phyloP scores from a whole-genome alignment of 2,113 vertebrate species.

The Himantopus leucocephalus region DNA sequence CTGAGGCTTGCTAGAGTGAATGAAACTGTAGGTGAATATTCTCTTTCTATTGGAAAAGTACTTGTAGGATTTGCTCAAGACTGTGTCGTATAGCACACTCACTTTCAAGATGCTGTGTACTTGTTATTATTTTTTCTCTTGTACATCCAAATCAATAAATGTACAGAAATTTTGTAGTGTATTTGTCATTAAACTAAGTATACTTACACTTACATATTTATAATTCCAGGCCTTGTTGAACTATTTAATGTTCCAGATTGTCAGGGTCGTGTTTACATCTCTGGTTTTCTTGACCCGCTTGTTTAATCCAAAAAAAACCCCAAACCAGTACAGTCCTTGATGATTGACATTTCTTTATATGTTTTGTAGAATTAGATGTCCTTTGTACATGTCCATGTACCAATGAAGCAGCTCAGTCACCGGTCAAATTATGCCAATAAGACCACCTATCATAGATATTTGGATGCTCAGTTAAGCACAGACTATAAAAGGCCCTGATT shows the following conservation, averaged over 20 bases:
- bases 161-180: not conserved
- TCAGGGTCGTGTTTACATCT: not conserved
- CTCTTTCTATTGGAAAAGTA: not conserved
- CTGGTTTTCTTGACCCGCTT: not conserved
- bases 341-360: not conserved
- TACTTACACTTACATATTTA: not conserved
- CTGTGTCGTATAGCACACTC: not conserved
- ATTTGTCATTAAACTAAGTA: not conserved
- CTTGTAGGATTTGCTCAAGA: not conserved
- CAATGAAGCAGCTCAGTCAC: not conserved
- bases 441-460: not conserved
- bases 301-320: not conserved
- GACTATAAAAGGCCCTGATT: not conserved
- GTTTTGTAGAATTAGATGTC: not conserved
- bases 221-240: not conserved
- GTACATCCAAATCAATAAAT: not conserved
- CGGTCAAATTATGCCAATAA: not conserved
- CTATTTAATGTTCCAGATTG: not conserved
- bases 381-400: not conserved
- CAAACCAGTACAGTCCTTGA: not conserved
- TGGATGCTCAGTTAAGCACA: not conserved
- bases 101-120: accelerated
- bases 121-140: not conserved
- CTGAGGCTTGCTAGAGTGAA: not conserved
- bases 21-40: not conserved